These are phyloP conservation scores for Lepidurus arcticus DNA, from an alignment of 1,140 invertebrate genomes.

Conservation along the genomic window DNA sequence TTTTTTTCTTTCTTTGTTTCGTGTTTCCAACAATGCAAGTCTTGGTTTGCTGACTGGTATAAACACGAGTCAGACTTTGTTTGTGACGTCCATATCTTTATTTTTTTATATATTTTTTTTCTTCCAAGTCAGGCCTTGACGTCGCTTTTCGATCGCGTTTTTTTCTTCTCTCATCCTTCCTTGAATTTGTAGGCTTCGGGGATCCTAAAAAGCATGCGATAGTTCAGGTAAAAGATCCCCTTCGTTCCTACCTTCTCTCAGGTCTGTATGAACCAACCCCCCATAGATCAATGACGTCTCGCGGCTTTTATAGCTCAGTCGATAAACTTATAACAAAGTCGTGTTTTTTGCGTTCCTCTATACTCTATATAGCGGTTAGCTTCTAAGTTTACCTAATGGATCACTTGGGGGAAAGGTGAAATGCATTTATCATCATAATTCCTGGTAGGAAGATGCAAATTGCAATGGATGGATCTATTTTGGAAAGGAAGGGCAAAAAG, in stretches of 20 bases:
- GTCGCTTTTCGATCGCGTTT: not conserved
- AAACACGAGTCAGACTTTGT: not conserved
- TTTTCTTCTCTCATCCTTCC: not conserved
- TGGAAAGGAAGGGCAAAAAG: constrained; percentile 3
- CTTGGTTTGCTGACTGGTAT: not conserved
- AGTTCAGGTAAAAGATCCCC: not conserved
- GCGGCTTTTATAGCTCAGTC: not conserved
- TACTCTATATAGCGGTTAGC: not conserved
- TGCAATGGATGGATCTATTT: constrained; percentile 1
- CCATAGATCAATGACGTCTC: not conserved
- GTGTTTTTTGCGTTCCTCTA: not conserved
- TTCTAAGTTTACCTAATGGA: constrained; percentile 16
- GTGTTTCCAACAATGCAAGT: not conserved
- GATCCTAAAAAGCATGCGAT: not conserved
- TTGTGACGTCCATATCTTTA: not conserved
- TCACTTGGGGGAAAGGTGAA: not conserved
- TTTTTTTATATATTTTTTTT: not conserved
- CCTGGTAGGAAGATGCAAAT: not conserved
- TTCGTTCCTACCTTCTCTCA: not conserved
- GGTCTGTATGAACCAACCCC: not conserved
- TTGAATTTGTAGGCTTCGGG: not conserved
- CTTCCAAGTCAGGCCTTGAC: not conserved
- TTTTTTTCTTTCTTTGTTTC: not conserved
- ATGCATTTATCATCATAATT: constrained; percentile 6
- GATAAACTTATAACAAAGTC: not conserved